Evolutionary conservation across 2,113 vertebrate species (phyloP).

Genomic region (Lampris incognitus): DNA sequence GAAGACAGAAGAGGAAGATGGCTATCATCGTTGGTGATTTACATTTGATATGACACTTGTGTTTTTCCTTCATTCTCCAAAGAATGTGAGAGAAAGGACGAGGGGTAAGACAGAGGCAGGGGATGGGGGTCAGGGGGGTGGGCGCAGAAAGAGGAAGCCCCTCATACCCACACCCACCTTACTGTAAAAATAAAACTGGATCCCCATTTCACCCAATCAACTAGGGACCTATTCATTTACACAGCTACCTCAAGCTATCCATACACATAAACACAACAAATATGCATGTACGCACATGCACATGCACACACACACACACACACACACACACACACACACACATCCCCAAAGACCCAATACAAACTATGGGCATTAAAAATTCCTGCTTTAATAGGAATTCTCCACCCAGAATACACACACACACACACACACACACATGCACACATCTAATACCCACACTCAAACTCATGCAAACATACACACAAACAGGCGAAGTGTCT

Average conservation of each 20-base stretch:
- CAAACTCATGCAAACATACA: not conserved
- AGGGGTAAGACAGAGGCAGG: constrained; percentile 5
- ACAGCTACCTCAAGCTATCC: constrained; percentile 30
- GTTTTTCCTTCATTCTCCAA: not conserved
- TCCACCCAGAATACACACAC: constrained; percentile 58
- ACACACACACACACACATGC: constrained; percentile 1
- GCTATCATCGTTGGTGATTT: constrained; percentile 9
- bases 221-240: constrained; percentile 70
- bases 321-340: constrained; percentile 19
- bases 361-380: constrained; percentile 64
- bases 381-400: constrained; percentile 71
- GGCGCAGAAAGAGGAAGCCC: constrained; percentile 16
- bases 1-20: no score
- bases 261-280: constrained; percentile 43
- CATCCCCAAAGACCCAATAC: constrained; percentile 71
- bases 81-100: not conserved
- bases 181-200: constrained; percentile 58
- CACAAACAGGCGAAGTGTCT: no score
- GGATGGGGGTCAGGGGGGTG: not conserved
- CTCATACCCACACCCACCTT: constrained; percentile 20
- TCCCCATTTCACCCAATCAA: constrained; percentile 52
- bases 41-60: constrained; percentile 16
- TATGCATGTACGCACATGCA: constrained; percentile 27
- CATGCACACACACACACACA: constrained; percentile 33
- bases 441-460: not conserved